Conservation (phyloP, 1,140 invertebrate genomes). For the Leucophenga varia region DNA sequence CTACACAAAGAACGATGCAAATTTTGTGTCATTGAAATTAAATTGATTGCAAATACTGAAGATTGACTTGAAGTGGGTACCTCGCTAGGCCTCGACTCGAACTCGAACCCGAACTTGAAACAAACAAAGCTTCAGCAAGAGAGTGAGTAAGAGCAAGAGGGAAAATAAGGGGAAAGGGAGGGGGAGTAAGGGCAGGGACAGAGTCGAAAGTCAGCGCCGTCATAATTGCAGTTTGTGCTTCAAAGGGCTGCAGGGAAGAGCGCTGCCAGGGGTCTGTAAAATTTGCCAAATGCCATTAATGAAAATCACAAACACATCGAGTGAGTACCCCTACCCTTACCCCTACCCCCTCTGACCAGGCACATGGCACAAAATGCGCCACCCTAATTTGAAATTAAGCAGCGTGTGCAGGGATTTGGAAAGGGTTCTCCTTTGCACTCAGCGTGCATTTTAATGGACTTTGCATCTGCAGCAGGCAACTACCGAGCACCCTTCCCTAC, state of each 20-base stretch:
- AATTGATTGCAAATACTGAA: slow-evolving; percentile 54
- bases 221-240: no score
- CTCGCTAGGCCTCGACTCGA: slow-evolving; percentile 12
- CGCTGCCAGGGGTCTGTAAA: no score
- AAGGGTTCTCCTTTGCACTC: background rate
- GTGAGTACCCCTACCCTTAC: background rate
- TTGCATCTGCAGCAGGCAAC: slow-evolving; percentile 6
- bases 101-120: no score
- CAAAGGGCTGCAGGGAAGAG: no score
- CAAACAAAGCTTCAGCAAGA: no score
- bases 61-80: slow-evolving; percentile 44
- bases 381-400: slow-evolving; percentile 49
- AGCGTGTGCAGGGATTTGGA: slow-evolving; percentile 3
- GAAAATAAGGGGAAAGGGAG: no score
- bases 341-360: slow-evolving; percentile 15
- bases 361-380: slow-evolving; percentile 36
- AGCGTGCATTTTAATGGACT: slow-evolving; percentile 35
- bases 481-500: no score
- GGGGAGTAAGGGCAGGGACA: no score
- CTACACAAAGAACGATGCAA: no score
- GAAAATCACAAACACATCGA: slow-evolving; percentile 43
- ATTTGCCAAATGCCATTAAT: slow-evolving; percentile 47
- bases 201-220: no score
- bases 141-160: no score
- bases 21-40: slow-evolving; percentile 52